Percentiles rank a stretch among this genome's conserved stretches.
phyloP scores from a whole-genome alignment of 1,140 invertebrate genomes.

The Chironomus striatipennis region DNA sequence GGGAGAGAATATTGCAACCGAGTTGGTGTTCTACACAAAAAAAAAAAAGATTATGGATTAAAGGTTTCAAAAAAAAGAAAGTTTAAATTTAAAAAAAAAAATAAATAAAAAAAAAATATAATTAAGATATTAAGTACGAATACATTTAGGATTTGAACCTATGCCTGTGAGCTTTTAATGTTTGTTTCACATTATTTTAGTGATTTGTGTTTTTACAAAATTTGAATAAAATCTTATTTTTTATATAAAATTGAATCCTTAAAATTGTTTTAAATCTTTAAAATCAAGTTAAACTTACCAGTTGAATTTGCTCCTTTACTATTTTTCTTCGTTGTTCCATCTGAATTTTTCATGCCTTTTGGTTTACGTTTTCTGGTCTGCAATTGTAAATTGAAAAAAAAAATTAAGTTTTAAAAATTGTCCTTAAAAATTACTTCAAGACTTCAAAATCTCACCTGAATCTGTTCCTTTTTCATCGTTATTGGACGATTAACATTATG shows the following conservation, averaged over 20 bases:
- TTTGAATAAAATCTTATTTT: too few relatives aligned
- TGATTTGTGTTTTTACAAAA: too few relatives aligned
- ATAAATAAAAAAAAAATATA: too few relatives aligned
- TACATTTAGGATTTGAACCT: neutral
- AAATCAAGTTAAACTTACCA: neutral
- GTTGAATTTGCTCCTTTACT: conserved; percentile 25
- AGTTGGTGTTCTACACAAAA: too few relatives aligned
- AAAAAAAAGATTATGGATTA: too few relatives aligned
- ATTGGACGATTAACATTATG: conserved; percentile 79
- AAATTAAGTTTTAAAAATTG: neutral
- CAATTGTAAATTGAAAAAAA: conserved; percentile 34
- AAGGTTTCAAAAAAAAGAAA: too few relatives aligned
- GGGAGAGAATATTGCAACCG: neutral
- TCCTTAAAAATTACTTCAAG: neutral
- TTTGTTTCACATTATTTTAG: too few relatives aligned
- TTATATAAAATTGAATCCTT: too few relatives aligned
- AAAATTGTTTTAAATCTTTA: too few relatives aligned
- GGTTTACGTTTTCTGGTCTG: conserved; percentile 88
- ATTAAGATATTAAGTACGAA: too few relatives aligned
- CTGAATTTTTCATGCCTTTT: conserved; percentile 52
- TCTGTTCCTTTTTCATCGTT: conserved; percentile 94
- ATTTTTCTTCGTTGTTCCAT: conserved; percentile 24
- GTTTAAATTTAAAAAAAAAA: too few relatives aligned
- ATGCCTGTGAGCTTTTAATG: too few relatives aligned
- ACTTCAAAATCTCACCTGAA: conserved; percentile 49